phyloP scores from a whole-genome alignment of 2,797 vertebrate species.

The Erithacus rubecula region DNA sequence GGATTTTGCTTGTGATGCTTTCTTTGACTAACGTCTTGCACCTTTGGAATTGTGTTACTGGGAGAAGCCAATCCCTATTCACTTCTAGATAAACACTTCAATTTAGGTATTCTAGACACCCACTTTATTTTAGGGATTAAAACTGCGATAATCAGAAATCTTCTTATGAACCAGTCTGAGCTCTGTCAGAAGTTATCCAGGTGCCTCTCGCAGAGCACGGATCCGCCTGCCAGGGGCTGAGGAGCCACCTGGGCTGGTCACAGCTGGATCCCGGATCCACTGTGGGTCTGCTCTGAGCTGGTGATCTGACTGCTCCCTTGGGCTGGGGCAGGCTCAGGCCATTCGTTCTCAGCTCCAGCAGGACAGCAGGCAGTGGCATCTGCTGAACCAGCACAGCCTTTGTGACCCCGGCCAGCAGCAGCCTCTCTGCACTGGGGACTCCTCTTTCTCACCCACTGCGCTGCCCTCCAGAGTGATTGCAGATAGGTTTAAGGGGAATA shows the following conservation, averaged over 20 bases:
- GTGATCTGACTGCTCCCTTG: rapidly evolving
- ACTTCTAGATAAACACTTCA: neutral
- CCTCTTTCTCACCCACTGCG: neutral
- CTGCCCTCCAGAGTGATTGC: neutral
- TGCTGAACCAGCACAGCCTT: neutral
- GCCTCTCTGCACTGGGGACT: rapidly evolving
- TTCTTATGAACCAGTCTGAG: neutral
- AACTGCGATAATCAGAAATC: neutral
- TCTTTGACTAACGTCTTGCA: neutral
- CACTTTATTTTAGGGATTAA: neutral
- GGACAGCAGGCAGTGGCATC: neutral
- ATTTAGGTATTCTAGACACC: neutral
- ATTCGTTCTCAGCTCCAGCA: neutral
- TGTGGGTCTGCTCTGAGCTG: neutral
- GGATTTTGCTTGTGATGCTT: neutral
- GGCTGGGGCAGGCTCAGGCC: neutral
- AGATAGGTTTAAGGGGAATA: neutral
- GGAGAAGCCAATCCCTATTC: neutral
- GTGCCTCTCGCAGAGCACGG: rapidly evolving
- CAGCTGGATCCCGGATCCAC: neutral
- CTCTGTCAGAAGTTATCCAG: neutral
- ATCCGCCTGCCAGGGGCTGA: neutral
- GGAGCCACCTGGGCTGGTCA: neutral
- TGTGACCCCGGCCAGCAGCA: neutral
- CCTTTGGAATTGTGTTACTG: neutral